phyloP scores from a whole-genome alignment of 2,113 vertebrate genomes.

The Neoarius graeffei region DNA sequence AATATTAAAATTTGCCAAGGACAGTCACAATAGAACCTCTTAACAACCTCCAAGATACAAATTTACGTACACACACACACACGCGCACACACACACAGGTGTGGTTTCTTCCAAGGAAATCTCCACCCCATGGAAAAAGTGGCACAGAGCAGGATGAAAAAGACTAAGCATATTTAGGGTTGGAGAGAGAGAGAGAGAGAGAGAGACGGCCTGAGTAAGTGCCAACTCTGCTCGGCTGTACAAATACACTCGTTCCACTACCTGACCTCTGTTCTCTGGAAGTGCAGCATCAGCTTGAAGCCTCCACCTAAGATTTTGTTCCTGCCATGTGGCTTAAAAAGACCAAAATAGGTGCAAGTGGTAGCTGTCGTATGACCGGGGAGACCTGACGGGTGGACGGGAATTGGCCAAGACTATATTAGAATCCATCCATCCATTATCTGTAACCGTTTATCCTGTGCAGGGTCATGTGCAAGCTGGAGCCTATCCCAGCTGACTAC shows the following conservation, averaged over 20 bases:
- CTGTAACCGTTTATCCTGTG: no score
- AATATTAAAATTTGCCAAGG: constrained; percentile 1
- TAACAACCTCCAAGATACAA: background rate
- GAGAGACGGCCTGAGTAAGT: constrained; percentile 58
- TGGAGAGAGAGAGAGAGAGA: constrained; percentile 46
- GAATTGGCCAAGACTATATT: no score
- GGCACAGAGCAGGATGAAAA: constrained; percentile 56
- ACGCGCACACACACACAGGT: constrained; percentile 16
- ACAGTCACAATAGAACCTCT: background rate
- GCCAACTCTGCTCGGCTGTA: constrained; percentile 61
- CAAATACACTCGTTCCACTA: constrained; percentile 56
- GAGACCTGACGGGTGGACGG: no score
- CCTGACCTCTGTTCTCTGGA: constrained; percentile 26
- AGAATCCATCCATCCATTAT: no score
- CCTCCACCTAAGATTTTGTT: background rate
- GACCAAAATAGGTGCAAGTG: background rate
- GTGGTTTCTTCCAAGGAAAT: constrained; percentile 49
- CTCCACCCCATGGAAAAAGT: constrained; percentile 45
- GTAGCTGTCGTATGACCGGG: no score
- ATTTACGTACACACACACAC: background rate
- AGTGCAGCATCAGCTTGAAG: constrained; percentile 5
- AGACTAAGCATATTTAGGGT: constrained; percentile 53
- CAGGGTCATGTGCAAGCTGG: no score
- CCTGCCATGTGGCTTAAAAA: background rate
- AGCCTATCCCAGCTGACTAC: no score